Conservation (phyloP, 2,113 vertebrate species). For the Chaenocephalus aceratus region DNA sequence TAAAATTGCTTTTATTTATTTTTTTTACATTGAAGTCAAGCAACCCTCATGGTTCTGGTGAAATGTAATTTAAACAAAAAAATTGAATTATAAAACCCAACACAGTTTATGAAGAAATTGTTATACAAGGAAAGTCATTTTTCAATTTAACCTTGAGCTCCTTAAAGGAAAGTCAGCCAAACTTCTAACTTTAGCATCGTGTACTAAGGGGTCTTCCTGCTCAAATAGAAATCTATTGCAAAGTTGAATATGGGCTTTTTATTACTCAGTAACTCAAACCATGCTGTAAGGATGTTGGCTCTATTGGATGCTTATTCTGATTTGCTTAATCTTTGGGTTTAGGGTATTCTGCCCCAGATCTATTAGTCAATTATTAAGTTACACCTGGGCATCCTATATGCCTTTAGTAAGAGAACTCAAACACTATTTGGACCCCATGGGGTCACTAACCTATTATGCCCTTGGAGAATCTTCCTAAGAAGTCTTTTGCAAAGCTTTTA, state of each 20-base stretch:
- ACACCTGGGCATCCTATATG: too few relatives aligned
- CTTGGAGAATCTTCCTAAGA: too few relatives aligned
- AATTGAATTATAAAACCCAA: too few relatives aligned
- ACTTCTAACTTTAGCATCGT: background rate
- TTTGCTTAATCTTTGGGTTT: background rate
- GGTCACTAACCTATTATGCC: too few relatives aligned
- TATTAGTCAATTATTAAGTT: background rate
- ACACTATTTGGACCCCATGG: too few relatives aligned
- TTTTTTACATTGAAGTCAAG: background rate
- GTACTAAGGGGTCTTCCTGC: background rate
- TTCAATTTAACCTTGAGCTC: background rate
- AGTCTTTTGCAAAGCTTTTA: too few relatives aligned
- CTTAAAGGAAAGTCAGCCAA: background rate
- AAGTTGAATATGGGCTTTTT: background rate
- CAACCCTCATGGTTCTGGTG: background rate
- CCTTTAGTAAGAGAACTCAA: too few relatives aligned
- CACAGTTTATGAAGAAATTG: too few relatives aligned
- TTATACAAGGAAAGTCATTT: too few relatives aligned
- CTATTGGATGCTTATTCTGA: background rate
- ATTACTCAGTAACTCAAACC: background rate
- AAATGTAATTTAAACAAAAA: too few relatives aligned
- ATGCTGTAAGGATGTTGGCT: background rate
- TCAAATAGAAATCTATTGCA: too few relatives aligned
- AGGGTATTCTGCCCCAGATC: background rate
- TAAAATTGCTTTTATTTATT: too few relatives aligned